Base-by-base conservation (phyloP, 2,888 invertebrate species). In the Amiota mariae region DNA sequence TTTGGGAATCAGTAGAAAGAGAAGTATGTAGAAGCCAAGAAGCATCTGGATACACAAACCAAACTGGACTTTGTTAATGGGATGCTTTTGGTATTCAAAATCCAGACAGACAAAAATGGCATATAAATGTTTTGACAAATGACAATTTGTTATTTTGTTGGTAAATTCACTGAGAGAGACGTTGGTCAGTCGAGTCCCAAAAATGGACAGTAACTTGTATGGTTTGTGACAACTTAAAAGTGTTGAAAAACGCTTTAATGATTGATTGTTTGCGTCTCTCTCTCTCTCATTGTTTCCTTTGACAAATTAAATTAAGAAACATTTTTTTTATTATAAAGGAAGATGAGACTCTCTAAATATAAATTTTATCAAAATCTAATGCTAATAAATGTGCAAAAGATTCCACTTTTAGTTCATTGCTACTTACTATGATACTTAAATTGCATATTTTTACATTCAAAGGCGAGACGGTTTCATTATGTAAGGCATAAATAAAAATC, bases 121-220 rank as follows among this genome's bases (percentile, higher is more conserved):
- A 82, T 86, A 83, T 83, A 83, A 86, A 84, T 85, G 83, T 85
- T 84, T 83, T 85, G 85, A 84, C 86, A 84, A 86, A 85, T 86
- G 84, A 81, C 84, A 85, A 85, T 79, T 67, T 36, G 70, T 36
- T 57, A 6, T 59, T 66, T 66, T 64, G n/a, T 70, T 12, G 36
- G 10, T 36, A 24, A 24, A 24, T 70, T 70, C 54, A 54, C 54
- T n/a, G 24, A 13, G 15, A 36, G 36, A 56, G 24, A 46, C 46
- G 15, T 10, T 24, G 46, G 12, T 18, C 11, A 18, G 49, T 9
- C 12, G 10, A 18, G 36, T 36, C 36, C 8, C 36, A 36, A 36
- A 36, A 4, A 36, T 36, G 36, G 48, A 20, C 10, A 56, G 20
- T 24, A 51, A n/a, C 47, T 59, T 47, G 24, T 46, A 67, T 73